Evolutionary conservation across 1,140 invertebrate genomes (phyloP).

Genomic region (Phthorimaea operculella): DNA sequence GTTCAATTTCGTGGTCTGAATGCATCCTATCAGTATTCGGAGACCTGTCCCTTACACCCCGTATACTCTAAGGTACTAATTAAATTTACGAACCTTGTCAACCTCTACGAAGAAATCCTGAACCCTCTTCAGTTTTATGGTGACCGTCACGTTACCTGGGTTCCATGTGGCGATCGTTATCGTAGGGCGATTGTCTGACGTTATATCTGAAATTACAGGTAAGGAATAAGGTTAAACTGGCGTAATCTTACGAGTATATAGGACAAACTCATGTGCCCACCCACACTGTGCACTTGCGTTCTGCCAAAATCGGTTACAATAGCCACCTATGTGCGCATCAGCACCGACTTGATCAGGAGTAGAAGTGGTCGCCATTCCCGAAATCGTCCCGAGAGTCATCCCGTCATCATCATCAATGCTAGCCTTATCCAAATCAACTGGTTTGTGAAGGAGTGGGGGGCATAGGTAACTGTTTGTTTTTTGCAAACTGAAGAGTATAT

Average conservation of each 20-base stretch:
- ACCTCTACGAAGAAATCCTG: conserved; percentile 68
- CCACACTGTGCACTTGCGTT: not conserved
- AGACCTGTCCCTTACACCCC: too few relatives aligned
- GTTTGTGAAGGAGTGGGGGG: not conserved
- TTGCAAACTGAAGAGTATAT: too few relatives aligned
- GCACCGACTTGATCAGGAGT: too few relatives aligned
- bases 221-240: not conserved
- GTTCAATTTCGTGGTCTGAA: too few relatives aligned
- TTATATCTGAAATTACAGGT: conserved; percentile 47
- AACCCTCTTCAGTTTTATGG: conserved; percentile 63
- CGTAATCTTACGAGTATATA: not conserved
- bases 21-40: too few relatives aligned
- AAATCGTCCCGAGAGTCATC: not conserved
- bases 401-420: not conserved
- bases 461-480: too few relatives aligned
- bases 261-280: not conserved
- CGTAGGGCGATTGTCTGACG: conserved; percentile 55
- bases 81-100: conserved; percentile 35
- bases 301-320: too few relatives aligned
- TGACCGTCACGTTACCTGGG: conserved; percentile 54
- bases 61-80: too few relatives aligned
- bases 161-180: conserved; percentile 71
- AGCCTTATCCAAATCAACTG: not conserved
- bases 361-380: too few relatives aligned
- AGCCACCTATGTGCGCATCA: too few relatives aligned